A percentile compares a stretch with the other conserved stretches of the same genome.
These are phyloP conservation scores for Pristiophorus japonicus DNA, from an alignment of 2,113 vertebrate genomes.

Conservation along the genomic window DNA sequence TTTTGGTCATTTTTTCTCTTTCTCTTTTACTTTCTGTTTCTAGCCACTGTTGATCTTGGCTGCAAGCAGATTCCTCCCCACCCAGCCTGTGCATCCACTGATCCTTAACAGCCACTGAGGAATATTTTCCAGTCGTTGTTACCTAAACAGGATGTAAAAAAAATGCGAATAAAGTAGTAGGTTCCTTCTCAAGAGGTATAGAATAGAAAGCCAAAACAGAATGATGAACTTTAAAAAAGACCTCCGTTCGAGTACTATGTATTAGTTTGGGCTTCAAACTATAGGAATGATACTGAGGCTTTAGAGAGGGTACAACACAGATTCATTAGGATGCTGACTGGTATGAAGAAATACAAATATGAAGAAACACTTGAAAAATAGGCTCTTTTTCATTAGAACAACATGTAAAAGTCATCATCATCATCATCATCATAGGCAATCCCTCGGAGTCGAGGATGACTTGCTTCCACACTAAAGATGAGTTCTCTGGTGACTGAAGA, in stretches of 20 bases:
- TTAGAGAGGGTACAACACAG: neutral
- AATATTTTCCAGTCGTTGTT: neutral
- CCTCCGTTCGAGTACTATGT: neutral
- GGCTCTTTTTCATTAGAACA: neutral
- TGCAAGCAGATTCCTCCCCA: neutral
- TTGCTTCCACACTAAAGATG: no score
- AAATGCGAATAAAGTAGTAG: neutral
- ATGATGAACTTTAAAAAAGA: neutral
- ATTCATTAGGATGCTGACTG: neutral
- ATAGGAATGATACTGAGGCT: neutral
- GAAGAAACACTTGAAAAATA: neutral
- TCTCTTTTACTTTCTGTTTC: slow-evolving; percentile 25
- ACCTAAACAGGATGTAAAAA: neutral
- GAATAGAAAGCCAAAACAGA: neutral
- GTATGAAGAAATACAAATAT: neutral
- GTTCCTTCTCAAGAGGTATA: neutral
- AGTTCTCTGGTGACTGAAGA: no score
- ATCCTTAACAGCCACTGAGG: neutral
- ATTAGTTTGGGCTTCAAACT: neutral
- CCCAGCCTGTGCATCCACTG: neutral
- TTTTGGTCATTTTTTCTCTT: neutral
- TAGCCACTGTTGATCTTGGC: neutral
- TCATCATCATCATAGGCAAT: no score
- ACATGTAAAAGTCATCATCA: no score
- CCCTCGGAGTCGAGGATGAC: no score